A percentile compares a stretch with the other conserved stretches of the same genome.
Evolutionary conservation across 2,113 vertebrate species (phyloP).

Genomic region (Paralichthys olivaceus): DNA sequence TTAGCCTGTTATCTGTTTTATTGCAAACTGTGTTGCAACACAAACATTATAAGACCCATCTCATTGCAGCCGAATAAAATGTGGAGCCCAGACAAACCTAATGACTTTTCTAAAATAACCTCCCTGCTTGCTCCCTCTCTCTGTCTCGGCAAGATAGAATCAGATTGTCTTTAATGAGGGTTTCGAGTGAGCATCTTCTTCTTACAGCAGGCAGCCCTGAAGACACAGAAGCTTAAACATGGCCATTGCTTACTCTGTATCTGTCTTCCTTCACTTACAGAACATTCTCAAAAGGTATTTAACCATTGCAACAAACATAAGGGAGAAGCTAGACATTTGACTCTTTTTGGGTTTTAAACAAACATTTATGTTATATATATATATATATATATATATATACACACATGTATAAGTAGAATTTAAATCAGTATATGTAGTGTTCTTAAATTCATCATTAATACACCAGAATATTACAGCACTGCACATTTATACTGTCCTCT

Average conservation of each 20-base stretch:
- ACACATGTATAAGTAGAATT: neutral
- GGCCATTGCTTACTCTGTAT: constrained; percentile 35
- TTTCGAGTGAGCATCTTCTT: constrained; percentile 40
- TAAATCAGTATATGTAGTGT: neutral
- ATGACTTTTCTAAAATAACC: constrained; percentile 22
- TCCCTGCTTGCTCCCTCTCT: neutral
- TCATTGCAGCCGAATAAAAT: neutral
- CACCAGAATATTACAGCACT: too few relatives aligned
- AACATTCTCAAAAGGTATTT: neutral
- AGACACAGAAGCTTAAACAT: constrained; percentile 41
- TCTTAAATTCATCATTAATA: neutral
- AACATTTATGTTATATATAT: too few relatives aligned
- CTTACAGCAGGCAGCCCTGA: constrained; percentile 20
- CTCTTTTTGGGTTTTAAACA: neutral
- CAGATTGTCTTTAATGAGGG: constrained; percentile 46
- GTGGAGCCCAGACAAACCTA: constrained; percentile 2
- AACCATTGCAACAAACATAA: neutral
- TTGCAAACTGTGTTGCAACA: neutral
- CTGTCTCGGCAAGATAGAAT: constrained; percentile 24
- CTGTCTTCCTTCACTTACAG: constrained; percentile 18
- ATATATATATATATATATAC: too few relatives aligned
- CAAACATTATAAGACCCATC: neutral
- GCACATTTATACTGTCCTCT: neutral
- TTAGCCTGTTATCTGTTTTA: neutral
- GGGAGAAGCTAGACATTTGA: neutral